phyloP scores from a whole-genome alignment of 2,797 vertebrate species.

The Onychomys arenicola region DNA sequence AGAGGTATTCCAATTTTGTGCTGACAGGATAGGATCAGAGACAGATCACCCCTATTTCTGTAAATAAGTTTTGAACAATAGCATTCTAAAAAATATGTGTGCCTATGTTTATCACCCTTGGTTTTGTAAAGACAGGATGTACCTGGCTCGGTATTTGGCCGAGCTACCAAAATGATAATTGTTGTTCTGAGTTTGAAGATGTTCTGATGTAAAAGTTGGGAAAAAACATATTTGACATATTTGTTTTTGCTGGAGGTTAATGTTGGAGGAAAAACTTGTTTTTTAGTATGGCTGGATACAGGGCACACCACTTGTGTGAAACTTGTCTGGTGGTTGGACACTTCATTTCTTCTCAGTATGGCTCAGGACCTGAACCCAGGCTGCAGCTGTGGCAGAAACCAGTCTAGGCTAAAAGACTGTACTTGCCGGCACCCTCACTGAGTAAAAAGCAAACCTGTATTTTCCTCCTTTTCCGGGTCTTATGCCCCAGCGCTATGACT shows the following conservation, averaged over 20 bases:
- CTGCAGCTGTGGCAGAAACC: neutral
- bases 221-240: neutral
- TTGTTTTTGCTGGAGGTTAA: neutral
- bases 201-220: neutral
- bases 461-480: neutral
- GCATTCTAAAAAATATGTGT: neutral
- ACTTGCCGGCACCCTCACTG: neutral
- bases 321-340: neutral
- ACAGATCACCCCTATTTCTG: neutral
- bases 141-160: neutral
- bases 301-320: neutral
- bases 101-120: neutral
- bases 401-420: neutral
- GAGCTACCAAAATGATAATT: neutral
- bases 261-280: neutral
- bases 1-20: neutral
- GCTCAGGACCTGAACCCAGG: neutral
- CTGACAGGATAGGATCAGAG: neutral
- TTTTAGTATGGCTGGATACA: neutral
- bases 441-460: neutral
- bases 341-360: neutral
- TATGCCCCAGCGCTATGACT: fast-evolving
- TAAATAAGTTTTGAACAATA: neutral
- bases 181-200: neutral
- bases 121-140: neutral